These are phyloP conservation scores for Aphelocoma coerulescens DNA, from an alignment of 2,113 vertebrate genomes.

Conservation along the genomic window DNA sequence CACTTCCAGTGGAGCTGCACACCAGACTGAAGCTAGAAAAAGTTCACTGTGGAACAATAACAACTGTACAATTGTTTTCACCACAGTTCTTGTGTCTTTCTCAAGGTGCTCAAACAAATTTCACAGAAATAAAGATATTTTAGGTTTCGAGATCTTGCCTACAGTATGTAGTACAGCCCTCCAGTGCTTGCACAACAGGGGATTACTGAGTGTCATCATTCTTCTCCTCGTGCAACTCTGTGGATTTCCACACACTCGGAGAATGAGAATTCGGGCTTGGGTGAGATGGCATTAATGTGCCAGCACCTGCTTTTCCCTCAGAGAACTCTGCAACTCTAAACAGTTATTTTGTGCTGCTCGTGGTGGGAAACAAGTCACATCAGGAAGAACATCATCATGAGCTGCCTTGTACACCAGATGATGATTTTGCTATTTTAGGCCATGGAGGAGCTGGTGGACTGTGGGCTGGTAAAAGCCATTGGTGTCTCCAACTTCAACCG, in stretches of 20 bases:
- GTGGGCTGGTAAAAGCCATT: conserved; percentile 85
- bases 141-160: background rate
- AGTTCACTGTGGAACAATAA: background rate
- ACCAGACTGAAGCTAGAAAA: background rate
- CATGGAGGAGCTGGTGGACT: conserved; percentile 90
- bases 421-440: conserved; percentile 59
- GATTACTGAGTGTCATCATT: background rate
- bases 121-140: background rate
- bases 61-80: background rate
- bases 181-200: background rate
- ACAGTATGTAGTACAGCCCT: background rate
- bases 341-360: background rate
- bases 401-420: background rate
- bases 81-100: background rate
- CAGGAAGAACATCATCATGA: background rate
- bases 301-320: background rate
- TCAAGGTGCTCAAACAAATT: background rate
- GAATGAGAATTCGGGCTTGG: background rate
- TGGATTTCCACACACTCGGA: background rate
- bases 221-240: background rate
- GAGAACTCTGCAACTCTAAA: background rate
- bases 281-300: background rate
- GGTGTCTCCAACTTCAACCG: conserved; percentile 91
- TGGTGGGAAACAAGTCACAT: background rate
- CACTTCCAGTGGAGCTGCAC: background rate